Conservation (phyloP, 2,797 vertebrate genomes). For the Anabacerthia variegaticeps region DNA sequence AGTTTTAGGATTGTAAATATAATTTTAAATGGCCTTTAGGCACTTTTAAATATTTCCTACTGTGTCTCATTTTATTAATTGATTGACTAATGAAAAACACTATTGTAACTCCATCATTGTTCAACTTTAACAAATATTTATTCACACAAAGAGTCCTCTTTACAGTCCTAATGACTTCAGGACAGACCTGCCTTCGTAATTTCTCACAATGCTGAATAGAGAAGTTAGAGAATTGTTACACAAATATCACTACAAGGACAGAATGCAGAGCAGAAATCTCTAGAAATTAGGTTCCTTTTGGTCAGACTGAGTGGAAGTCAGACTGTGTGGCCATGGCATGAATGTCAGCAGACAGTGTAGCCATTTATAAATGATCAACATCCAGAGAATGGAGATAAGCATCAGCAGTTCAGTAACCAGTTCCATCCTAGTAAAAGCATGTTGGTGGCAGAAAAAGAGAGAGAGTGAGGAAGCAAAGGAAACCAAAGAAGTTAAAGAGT, state of each 20-base stretch:
- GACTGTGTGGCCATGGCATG: neutral
- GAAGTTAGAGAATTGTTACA: neutral
- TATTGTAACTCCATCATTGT: neutral
- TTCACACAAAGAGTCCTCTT: neutral
- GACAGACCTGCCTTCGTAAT: neutral
- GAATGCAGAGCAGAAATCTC: neutral
- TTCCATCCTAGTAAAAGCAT: neutral
- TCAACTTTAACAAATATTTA: neutral
- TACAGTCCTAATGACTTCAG: neutral
- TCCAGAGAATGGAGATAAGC: neutral
- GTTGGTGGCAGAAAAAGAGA: neutral
- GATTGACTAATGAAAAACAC: neutral
- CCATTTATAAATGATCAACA: fast-evolving
- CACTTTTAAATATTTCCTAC: neutral
- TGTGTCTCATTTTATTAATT: neutral
- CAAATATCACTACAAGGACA: neutral
- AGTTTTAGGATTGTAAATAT: neutral
- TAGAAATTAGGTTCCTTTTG: neutral
- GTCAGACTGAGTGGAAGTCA: neutral
- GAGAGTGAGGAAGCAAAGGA: neutral
- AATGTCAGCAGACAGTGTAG: neutral
- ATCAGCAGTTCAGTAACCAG: neutral
- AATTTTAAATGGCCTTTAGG: neutral
- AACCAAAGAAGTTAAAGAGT: neutral
- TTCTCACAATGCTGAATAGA: neutral